Evolutionary conservation across 1,140 invertebrate species (phyloP), one percentile per base, ranked within the genome.

Genomic region (Drosophila kikkawai): DNA sequence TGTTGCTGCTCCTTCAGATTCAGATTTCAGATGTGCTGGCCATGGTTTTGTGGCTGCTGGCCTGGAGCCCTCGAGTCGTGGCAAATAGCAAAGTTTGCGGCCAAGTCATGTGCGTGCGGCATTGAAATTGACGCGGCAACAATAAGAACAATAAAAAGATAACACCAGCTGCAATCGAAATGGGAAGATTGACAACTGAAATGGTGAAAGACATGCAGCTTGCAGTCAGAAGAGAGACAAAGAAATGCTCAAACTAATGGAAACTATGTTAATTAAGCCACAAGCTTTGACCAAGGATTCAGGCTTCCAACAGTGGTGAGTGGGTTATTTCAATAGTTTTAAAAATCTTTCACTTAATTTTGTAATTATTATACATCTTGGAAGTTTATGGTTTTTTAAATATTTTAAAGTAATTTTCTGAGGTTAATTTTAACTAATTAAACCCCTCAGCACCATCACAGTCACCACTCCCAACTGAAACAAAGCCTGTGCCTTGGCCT

Each of bases 51-150:
- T 64, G 71, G 53, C 48, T 47, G 15, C 36, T 26, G 32, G 22
- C 13, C 37, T 67, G 42, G n/a, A 29, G 26, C 32, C 56, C 45
- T 42, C 36, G 53, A 66, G 36, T 67, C 65, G 61, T 71, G 50
- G 63, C 64, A 84, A 84, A 80, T 80, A 84, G 67, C 69, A 80
- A 87, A 87, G 58, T 90, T 87, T 84, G 84, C 34, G 85, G 74
- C 78, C 73, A 79, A 84, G 80, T 87, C 84, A 80, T 87, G 83
- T 88, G 83, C 83, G 84, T 88, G 76, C 61, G 39, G 83, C 75
- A 88, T 88, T 87, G 80, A 74, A 71, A 80, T 65, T 61, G 83
- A 68, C 41, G 82, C 70, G 63, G 59, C 66, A 69, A 55, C 48
- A 70, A 70, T 45, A 47, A 47, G 48, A 68, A 22, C 48, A 55